Evolutionary conservation across 2,113 vertebrate genomes (phyloP), one percentile per base, ranked within the genome.

Genomic region (Suricata suricatta): DNA sequence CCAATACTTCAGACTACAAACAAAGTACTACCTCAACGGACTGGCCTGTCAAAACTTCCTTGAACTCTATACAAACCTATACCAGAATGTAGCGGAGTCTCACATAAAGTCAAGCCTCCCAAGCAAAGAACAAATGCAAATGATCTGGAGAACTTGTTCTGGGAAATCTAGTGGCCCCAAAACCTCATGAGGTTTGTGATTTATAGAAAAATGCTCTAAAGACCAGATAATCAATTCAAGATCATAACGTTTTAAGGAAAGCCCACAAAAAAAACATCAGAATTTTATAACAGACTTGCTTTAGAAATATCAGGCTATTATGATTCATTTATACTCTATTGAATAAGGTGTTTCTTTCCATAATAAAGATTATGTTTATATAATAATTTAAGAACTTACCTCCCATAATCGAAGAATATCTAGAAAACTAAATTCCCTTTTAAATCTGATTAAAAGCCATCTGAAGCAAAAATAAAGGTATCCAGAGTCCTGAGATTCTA

Each of bases 391-490:
- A 92, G 38, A 97, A 97, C 99, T 99, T 98, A 99, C 99, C 99
- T 99, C 99, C 99, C 99, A 99, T 72, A 99, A 99, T 68, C 99
- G 99, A 95, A 99, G 99, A 97, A 99, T 99, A 95, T 99, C 99
- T 98, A 99, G 99, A 99, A 99, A 99, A 98, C 99, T 99, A 95
- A 99, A 99, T 97, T 99, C 99, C 96, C 99, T 99, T 98, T 99
- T 99, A 97, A 99, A 99, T 98, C 99, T 99, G 98, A 99, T 99
- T 98, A 99, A 98, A 97, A 99, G 98, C 99, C 99, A 99, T 47
- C 99, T 99, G 98, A 99, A 99, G 98, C 99, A 99, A 99, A 99
- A 99, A 95, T 99, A 99, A 64, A 99, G 98, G 97, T 99, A 99
- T 82, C 99, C 99, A 17, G 99, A 99, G 98, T 99, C 99, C 98